Evolutionary conservation across 2,888 invertebrate species (phyloP), one percentile per base, ranked within the genome.

Genomic region (Campopleginae sp.): DNA sequence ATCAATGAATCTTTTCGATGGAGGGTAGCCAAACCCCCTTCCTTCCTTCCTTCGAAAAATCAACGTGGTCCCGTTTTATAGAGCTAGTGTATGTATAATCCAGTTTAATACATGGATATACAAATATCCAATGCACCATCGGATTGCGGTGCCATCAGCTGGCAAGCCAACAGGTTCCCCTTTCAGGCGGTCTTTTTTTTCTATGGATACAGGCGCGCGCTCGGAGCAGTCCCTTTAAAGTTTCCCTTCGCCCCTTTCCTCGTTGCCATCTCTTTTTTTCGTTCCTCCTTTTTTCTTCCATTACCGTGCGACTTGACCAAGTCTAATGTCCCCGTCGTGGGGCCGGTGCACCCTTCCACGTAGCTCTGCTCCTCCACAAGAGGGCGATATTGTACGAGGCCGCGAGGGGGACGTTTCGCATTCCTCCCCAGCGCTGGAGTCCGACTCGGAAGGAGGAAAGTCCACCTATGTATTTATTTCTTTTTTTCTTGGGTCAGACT

Each of bases 101-200:
- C 8, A 38, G 14, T 19, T 42, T 19, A 14, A 42, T 42, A 66
- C 19, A 42, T 66, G 42, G 38, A 66, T 44, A 66, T 19, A 66
- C 38, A 66, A 38, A 42, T 42, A 19, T 42, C 42, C 10, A 42
- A 42, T 68, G n/a, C 23, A 42, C 65, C 19, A 8, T 54, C 38
- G 51, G 77, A 76, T 51, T 42, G 71, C 33, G 70, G 66, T 66
- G 42, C 70, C 80, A 87, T 87, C 86, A 87, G 86, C 86, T 86
- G 87, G 87, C 84, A 68, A 42, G 65, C 72, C 83, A 38, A 58
- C 66, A 54, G 77, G 44, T 51, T 77, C 76, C 72, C 68, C 72
- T 63, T 61, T 48, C 70, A 54, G 33, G 61, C 38, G n/a, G 33
- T 31, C 38, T 19, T 23, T 58, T 74, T 70, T 70, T 68, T 17